A percentile compares a stretch with the other conserved stretches of the same genome.
Conservation (phyloP, 2,888 invertebrate species). For the Apamea epomidion region DNA sequence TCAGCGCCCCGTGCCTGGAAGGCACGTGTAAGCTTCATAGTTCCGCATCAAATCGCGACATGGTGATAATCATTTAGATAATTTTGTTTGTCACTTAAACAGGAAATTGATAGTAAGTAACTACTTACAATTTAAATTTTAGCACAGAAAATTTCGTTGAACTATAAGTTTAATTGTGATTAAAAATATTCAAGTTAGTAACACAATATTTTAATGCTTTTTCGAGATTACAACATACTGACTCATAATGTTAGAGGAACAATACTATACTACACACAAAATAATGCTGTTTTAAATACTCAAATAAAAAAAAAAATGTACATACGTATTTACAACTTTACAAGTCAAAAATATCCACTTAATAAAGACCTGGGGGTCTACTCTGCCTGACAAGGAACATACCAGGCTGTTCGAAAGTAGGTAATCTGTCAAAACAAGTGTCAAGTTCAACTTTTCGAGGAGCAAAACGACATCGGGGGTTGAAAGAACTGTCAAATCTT, state of each 20-base stretch:
- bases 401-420: too few species aligned
- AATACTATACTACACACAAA: not conserved
- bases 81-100: slow-evolving; percentile 6
- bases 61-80: slow-evolving; percentile 6
- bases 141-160: not conserved
- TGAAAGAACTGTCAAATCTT: too few species aligned
- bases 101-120: not conserved
- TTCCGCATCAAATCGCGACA: slow-evolving; percentile 18
- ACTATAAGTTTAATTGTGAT: too few species aligned
- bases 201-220: not conserved
- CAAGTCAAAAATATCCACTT: not conserved
- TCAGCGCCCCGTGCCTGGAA: slow-evolving; percentile 37
- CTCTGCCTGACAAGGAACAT: too few species aligned
- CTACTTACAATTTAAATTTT: not conserved
- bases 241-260: not conserved
- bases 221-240: not conserved
- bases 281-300: not conserved
- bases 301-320: not conserved
- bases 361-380: too few species aligned
- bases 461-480: too few species aligned
- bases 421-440: too few species aligned
- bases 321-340: too few species aligned
- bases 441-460: too few species aligned
- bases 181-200: not conserved
- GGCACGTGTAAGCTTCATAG: slow-evolving; percentile 48